Percentiles rank a stretch among this genome's conserved stretches.
Evolutionary conservation across 1,140 invertebrate species (phyloP).

Genomic region (Schlechtendalia chinensis): DNA sequence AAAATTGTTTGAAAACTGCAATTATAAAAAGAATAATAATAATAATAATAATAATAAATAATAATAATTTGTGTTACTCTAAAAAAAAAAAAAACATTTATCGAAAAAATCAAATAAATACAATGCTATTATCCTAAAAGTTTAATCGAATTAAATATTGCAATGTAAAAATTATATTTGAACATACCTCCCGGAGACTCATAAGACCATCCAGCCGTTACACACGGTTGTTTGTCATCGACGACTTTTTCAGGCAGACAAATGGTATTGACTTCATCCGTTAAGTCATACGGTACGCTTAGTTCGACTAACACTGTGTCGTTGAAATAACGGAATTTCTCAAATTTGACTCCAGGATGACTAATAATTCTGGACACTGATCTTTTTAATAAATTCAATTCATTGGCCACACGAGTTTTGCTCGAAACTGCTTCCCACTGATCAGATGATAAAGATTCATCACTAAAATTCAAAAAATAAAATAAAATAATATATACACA

Average conservation of each 20-base stretch:
- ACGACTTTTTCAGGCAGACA: conserved; percentile 58
- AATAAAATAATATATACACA: conserved; percentile 2
- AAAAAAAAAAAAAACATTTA: too few relatives aligned
- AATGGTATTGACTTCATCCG: conserved; percentile 61
- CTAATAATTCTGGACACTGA: conserved; percentile 59
- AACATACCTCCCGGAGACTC: conserved; percentile 55
- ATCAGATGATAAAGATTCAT: conserved; percentile 53
- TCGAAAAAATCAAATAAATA: too few relatives aligned
- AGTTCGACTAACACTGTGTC: conserved; percentile 63
- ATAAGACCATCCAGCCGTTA: conserved; percentile 64
- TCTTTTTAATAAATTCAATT: conserved; percentile 54
- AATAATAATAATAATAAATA: not conserved
- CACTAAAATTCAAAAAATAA: conserved; percentile 53
- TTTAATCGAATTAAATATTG: too few relatives aligned
- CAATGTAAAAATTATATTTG: not conserved
- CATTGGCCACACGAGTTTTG: conserved; percentile 56
- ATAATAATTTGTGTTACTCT: too few relatives aligned
- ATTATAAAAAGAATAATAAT: not conserved
- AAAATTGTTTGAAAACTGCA: conserved; percentile 44
- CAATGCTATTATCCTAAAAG: too few relatives aligned
- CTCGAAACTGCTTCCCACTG: conserved; percentile 59
- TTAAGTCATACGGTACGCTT: conserved; percentile 59
- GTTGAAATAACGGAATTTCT: conserved; percentile 63
- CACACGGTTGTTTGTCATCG: conserved; percentile 62
- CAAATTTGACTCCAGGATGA: conserved; percentile 65